Evolutionary conservation across 2,797 vertebrate genomes (phyloP).

Genomic region (Nasua narica): DNA sequence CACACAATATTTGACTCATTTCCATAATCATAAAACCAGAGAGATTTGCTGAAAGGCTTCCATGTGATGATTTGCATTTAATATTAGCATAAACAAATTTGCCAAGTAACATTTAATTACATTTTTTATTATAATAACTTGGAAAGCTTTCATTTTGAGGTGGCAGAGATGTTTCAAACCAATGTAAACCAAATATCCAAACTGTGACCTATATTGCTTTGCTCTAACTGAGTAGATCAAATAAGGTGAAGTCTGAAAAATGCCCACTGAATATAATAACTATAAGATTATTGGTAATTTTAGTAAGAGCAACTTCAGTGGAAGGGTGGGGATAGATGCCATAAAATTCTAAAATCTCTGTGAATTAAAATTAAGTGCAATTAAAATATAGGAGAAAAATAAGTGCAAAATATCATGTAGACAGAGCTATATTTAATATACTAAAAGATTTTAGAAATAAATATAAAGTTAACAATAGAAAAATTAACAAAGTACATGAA

Average conservation of each 20-base stretch:
- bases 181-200: not conserved
- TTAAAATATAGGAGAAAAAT: not conserved
- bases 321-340: not conserved
- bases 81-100: constrained; percentile 43
- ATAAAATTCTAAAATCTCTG: not conserved
- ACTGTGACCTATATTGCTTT: not conserved
- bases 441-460: not conserved
- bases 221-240: constrained; percentile 3
- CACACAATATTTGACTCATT: not conserved
- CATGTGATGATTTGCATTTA: not conserved
- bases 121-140: constrained; percentile 32
- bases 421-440: not conserved
- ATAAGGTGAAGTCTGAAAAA: constrained; percentile 11
- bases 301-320: constrained; percentile 1
- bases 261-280: not conserved
- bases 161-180: constrained; percentile 9
- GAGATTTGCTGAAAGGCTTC: constrained; percentile 3
- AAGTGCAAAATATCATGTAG: not conserved
- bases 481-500: not conserved
- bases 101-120: not conserved
- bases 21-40: constrained; percentile 16
- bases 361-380: not conserved
- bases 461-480: not conserved
- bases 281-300: not conserved
- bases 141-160: constrained; percentile 24